Conservation (phyloP, 1,140 invertebrate genomes). For the Melipona quadrifasciata region DNA sequence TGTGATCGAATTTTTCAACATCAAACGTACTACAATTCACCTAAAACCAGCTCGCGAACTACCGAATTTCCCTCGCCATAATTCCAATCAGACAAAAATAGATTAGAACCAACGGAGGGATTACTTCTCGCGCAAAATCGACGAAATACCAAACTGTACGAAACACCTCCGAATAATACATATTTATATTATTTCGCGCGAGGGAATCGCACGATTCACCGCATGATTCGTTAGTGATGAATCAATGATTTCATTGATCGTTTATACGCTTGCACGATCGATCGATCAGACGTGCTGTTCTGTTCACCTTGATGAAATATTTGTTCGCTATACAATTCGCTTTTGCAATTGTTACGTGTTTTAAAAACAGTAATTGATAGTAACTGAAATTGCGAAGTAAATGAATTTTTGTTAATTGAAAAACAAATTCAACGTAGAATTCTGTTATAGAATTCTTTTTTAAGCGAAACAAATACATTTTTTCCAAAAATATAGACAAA, state of each 20-base stretch:
- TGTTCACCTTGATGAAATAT: not conserved
- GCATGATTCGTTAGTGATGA: not conserved
- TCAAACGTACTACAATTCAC: not conserved
- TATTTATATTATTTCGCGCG: not conserved
- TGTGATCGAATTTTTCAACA: constrained; percentile 1
- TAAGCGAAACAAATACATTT: not conserved
- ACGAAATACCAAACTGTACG: not conserved
- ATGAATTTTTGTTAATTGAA: not conserved
- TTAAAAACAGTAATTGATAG: not conserved
- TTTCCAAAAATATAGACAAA: not conserved
- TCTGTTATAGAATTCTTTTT: not conserved
- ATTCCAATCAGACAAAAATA: not conserved
- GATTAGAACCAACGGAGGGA: not conserved
- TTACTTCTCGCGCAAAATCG: not conserved
- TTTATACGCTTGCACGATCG: not conserved
- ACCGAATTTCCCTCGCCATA: not conserved
- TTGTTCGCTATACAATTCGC: too few species aligned
- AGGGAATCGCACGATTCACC: too few species aligned
- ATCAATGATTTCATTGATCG: constrained; percentile 17
- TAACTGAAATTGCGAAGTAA: not conserved
- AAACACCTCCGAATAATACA: too few species aligned
- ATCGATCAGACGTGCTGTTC: not conserved
- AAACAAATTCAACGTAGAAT: not conserved
- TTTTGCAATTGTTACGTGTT: too few species aligned
- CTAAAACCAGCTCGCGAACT: not conserved